These are phyloP conservation scores for Mimumesa dahlbomi DNA, from an alignment of 2,888 invertebrate species.

Conservation along the genomic window DNA sequence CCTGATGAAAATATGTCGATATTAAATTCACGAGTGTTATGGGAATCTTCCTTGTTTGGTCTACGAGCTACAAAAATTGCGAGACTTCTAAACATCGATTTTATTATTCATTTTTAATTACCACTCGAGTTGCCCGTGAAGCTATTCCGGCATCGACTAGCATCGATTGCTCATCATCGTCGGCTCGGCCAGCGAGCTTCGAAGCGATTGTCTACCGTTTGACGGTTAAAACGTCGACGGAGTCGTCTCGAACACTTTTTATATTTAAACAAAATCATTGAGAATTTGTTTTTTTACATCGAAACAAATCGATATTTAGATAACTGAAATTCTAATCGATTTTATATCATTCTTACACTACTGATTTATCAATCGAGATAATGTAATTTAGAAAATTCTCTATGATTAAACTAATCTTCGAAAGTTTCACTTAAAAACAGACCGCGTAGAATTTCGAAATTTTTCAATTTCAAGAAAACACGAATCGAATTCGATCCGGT, in stretches of 20 bases:
- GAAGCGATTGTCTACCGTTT: slow-evolving; percentile 52
- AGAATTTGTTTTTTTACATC: too few relatives aligned
- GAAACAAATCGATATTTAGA: too few relatives aligned
- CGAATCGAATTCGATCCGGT: too few relatives aligned
- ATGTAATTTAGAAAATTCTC: too few relatives aligned
- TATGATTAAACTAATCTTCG: too few relatives aligned
- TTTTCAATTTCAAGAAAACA: too few relatives aligned
- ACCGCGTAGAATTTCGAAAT: too few relatives aligned
- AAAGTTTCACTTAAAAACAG: too few relatives aligned
- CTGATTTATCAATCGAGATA: too few relatives aligned
- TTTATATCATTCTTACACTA: too few relatives aligned
- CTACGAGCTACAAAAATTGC: slow-evolving; percentile 74
- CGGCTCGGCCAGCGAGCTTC: slow-evolving; percentile 76
- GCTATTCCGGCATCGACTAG: slow-evolving; percentile 32
- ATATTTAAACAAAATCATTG: too few relatives aligned
- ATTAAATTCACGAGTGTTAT: slow-evolving; percentile 48
- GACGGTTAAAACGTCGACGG: slow-evolving; percentile 33
- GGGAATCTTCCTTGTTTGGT: slow-evolving; percentile 56
- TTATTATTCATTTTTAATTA: slow-evolving; percentile 33
- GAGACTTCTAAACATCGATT: slow-evolving; percentile 73
- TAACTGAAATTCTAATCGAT: too few relatives aligned
- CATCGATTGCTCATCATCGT: slow-evolving; percentile 39
- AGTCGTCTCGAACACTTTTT: slow-evolving; percentile 36
- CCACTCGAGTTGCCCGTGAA: slow-evolving; percentile 51
- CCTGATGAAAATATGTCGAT: slow-evolving; percentile 43